Base-by-base conservation (phyloP, 2,888 invertebrate genomes). In the Cerastis rubricosa region DNA sequence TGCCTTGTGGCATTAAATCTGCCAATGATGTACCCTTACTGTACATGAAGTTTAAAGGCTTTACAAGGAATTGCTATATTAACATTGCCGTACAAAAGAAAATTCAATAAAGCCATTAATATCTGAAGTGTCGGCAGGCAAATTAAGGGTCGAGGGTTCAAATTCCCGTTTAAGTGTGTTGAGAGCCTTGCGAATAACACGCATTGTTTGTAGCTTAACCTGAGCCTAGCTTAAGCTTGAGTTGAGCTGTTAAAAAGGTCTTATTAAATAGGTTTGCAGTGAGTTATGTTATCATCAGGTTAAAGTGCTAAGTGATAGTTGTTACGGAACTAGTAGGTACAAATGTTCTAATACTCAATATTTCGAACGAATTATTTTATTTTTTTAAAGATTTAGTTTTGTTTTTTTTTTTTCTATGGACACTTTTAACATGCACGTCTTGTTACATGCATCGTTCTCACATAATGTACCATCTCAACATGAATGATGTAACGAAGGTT, bases 101-200 rank as follows among this genome's bases (percentile, higher is more conserved):
- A 35, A 17, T 78, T 76, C 25, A 66, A 66, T 65, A 59, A 61
- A 81, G 51, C 14, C 45, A 76, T 80, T 59, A 65, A 59, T 25
- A 51, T 51, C 14, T 40, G 22, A 65, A 22, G 51, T 75, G 35
- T 61, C 8, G 35, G 35, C 43, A 59, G 25, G 49, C 47, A 51
- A 47, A 65, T 78, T 29, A 80, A 51, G 81, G 81, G 81, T 74
- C 81, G 57, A n/a, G 22, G 35, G 81, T 81, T 81, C 81, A 81
- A 81, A 57, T 57, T 22, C 43, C 49, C 57, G 57, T 64, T 80
- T 3, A 61, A 9, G 22, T 8, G 25, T 35, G 51, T 9, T 72
- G 11, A 59, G 43, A 25, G 25, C 5, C 40, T 6, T n/a, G 17
- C 6, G 51, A n/a, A 51, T 19, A 35, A 71, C 40, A 72, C 29